These are phyloP conservation scores for Ichneumoninae sp. DNA, from an alignment of 2,888 invertebrate species.

Conservation along the genomic window DNA sequence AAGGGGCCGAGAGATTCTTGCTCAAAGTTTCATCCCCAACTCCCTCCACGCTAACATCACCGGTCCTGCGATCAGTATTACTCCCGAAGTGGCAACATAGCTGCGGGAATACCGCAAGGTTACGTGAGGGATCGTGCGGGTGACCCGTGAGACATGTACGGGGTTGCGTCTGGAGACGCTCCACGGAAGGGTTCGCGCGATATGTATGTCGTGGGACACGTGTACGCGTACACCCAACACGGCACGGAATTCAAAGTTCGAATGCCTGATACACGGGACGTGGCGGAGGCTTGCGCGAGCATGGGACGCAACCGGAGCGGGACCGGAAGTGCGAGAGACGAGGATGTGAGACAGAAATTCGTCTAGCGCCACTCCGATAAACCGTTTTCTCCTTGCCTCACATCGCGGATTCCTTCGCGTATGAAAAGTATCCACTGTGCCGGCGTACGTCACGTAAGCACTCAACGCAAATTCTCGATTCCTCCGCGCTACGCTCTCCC, in stretches of 20 bases:
- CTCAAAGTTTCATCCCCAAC: conserved; percentile 19
- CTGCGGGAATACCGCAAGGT: conserved; percentile 58
- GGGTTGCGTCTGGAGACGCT: conserved; percentile 48
- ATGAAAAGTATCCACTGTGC: conserved; percentile 63
- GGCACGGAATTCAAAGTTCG: not conserved
- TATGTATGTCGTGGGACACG: conserved; percentile 39
- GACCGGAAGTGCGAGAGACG: not conserved
- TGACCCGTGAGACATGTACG: conserved; percentile 61
- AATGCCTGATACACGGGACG: not conserved
- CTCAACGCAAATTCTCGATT: conserved; percentile 69
- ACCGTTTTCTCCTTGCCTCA: conserved; percentile 35
- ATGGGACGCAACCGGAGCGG: not conserved
- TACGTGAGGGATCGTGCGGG: conserved; percentile 55
- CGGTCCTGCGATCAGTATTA: not conserved
- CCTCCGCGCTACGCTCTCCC: conserved; percentile 19
- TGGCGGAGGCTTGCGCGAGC: too few species aligned
- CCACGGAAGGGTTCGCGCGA: conserved; percentile 43
- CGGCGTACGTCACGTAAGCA: conserved; percentile 67
- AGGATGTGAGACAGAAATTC: conserved; percentile 2
- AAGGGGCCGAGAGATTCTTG: not conserved
- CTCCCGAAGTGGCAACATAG: conserved; percentile 11
- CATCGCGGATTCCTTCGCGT: conserved; percentile 24
- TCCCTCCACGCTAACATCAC: not conserved
- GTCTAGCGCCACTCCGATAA: conserved; percentile 48
- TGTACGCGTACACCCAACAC: conserved; percentile 12